A percentile compares a stretch with the other conserved stretches of the same genome.
phyloP scores from a whole-genome alignment of 2,113 vertebrate species.

The Progne subis region DNA sequence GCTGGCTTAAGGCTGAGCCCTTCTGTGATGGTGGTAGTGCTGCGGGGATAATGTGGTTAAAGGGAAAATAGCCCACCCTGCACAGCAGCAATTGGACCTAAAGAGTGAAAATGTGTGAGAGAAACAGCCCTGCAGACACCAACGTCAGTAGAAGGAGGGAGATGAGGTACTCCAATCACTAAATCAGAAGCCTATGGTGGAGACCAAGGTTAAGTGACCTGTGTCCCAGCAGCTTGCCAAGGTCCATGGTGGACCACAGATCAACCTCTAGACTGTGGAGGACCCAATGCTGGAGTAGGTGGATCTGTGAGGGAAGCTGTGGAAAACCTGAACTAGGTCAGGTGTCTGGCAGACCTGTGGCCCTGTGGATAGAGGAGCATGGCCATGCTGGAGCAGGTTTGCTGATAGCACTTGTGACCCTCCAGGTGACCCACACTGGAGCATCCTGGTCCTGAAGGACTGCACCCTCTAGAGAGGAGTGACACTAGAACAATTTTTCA shows the following conservation, averaged over 20 bases:
- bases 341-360: not conserved
- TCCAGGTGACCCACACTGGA: not conserved
- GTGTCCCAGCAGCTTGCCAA: not conserved
- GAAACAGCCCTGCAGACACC: not conserved
- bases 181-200: not conserved
- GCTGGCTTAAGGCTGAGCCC: not conserved
- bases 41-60: not conserved
- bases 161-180: not conserved
- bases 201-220: not conserved
- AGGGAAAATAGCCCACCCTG: fast-evolving
- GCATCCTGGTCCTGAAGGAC: not conserved
- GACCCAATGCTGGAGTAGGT: fast-evolving
- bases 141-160: not conserved
- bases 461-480: not conserved
- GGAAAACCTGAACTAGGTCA: not conserved
- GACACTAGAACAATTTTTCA: not conserved
- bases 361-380: not conserved
- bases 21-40: fast-evolving
- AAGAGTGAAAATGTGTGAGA: not conserved
- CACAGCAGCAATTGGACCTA: not conserved
- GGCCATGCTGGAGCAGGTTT: not conserved
- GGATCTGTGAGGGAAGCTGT: no score
- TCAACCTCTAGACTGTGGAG: not conserved
- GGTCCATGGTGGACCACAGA: not conserved
- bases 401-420: not conserved